Evolutionary conservation across 2,888 invertebrate genomes (phyloP).

Genomic region (Spilarctia lutea): DNA sequence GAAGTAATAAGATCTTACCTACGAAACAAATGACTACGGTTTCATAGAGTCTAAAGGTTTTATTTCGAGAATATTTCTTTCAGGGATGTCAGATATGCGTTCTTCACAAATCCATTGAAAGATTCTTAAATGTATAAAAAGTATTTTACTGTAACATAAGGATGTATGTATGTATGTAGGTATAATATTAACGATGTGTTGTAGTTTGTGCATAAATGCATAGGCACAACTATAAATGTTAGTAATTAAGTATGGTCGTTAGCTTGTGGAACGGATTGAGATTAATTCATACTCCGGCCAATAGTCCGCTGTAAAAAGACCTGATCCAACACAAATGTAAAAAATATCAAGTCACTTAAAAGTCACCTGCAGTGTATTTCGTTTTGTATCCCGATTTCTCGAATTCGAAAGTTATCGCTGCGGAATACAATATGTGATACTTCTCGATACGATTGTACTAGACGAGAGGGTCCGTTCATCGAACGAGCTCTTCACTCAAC

Average conservation of each 20-base stretch:
- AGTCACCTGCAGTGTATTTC: constrained; percentile 43
- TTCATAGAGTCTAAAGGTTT: background rate
- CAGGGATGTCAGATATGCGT: background rate
- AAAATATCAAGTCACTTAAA: constrained; percentile 26
- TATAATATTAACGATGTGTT: background rate
- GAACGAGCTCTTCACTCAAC: constrained; percentile 69
- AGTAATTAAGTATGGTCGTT: no score
- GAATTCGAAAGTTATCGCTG: constrained; percentile 49
- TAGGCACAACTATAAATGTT: background rate
- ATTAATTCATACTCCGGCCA: background rate
- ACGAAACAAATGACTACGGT: background rate
- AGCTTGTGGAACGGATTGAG: background rate
- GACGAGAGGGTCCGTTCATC: constrained; percentile 79
- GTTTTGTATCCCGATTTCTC: constrained; percentile 50
- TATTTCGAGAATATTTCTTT: background rate
- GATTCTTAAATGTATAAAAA: background rate
- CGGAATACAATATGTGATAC: constrained; percentile 66
- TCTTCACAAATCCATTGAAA: background rate
- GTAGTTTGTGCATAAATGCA: background rate
- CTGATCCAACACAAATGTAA: background rate
- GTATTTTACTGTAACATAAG: background rate
- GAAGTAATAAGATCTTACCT: background rate
- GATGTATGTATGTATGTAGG: background rate
- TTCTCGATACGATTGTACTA: constrained; percentile 78
- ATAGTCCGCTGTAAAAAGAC: no score